phyloP scores from a whole-genome alignment of 2,797 vertebrate species.

The Parambassis ranga region DNA sequence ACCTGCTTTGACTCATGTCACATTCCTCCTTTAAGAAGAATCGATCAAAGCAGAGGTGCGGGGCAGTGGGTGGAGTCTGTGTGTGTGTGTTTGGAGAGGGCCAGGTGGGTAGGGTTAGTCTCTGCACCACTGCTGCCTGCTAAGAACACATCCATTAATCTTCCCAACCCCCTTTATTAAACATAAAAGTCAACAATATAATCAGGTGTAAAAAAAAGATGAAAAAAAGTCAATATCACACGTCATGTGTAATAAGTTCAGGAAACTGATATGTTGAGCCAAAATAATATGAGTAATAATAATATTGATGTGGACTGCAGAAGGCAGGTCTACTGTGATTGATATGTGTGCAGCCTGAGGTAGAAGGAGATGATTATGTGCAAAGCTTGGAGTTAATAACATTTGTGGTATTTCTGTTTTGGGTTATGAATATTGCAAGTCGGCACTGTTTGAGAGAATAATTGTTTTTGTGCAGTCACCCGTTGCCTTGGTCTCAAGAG shows the following conservation, averaged over 20 bases:
- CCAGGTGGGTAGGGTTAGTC: too few species aligned
- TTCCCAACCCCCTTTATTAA: conserved; percentile 20
- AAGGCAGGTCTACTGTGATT: too few species aligned
- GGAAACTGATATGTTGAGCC: conserved; percentile 9
- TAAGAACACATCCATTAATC: conserved; percentile 17
- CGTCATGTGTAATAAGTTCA: not conserved
- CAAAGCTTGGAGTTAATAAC: too few species aligned
- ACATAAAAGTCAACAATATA: conserved; percentile 18
- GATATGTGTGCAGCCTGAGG: too few species aligned
- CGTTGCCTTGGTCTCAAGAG: too few species aligned
- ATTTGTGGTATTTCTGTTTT: too few species aligned
- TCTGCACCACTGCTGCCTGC: not conserved
- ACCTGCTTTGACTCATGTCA: conserved; percentile 19
- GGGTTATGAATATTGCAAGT: too few species aligned
- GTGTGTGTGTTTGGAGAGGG: not conserved
- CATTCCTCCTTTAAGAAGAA: conserved; percentile 32
- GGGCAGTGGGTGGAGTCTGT: not conserved
- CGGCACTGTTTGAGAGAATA: too few species aligned
- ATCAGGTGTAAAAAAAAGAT: not conserved
- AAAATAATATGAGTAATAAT: not conserved
- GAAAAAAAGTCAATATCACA: conserved; percentile 18
- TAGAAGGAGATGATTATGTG: too few species aligned
- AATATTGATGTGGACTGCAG: not conserved
- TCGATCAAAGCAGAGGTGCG: conserved; percentile 35
- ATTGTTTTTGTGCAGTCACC: too few species aligned